Evolutionary conservation across 2,113 vertebrate species (phyloP), one percentile per base, ranked within the genome.

Genomic region (Trichomycterus rosablanca): DNA sequence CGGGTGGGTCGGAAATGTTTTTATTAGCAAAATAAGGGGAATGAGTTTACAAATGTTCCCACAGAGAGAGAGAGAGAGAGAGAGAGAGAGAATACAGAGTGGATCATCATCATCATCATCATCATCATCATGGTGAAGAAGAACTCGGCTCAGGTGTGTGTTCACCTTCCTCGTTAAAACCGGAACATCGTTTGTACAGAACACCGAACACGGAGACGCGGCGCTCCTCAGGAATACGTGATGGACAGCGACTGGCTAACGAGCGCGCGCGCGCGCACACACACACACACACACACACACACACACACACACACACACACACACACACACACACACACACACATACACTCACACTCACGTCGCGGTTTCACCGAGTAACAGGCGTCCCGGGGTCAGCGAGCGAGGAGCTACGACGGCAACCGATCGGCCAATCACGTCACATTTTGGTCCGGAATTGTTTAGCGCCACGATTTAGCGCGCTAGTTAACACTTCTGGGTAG

Each of bases 11-110:
- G 82, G 76, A 82, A 81, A 82, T 80, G 74, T 10, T 78, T 86
- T 89, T 87, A 88, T 89, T 88, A 87, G 82, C 85, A 89, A 89
- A 89, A 88, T 88, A 86, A 85, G 80, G 77, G 78, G 83, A 80
- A 84, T 84, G 81, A 84, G 78, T 82, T 75, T 85, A 87, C 82
- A 87, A 87, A 87, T 78, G 73, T 78, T 76, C 81, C 84, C 80
- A 68, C 22, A 80, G 28, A 58, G 35, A 59, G 11, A 37, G 73
- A 79, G 76, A 84, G 11, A 26, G 1, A 26, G 4, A 56, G 7
- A 23, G 34, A 52, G 7, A 26, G 19, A 39, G 20, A 55, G 52
- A 37, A 54, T 71, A 56, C 10, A 14, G 30, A 46, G 11, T 5
- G n/a, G 37, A 11, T 19, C 26, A 63, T 37, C 45, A 54, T 55